Base-by-base conservation (phyloP, 2,888 invertebrate genomes). In the Hyposoter didymator region DNA sequence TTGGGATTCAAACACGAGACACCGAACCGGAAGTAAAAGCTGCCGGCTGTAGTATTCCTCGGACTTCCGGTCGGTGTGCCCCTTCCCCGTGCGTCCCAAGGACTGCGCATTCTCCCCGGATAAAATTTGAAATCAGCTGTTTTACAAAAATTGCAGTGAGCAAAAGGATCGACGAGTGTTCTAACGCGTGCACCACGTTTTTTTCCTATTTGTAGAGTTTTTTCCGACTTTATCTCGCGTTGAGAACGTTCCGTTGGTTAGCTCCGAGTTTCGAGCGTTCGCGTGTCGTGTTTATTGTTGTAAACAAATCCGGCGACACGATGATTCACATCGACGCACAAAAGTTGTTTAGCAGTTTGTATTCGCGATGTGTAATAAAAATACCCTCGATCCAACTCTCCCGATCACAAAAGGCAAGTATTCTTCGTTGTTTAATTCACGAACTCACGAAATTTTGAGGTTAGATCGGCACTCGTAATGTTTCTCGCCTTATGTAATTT, bases 341-440 rank as follows among this genome's bases (percentile, higher is more conserved):
- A 82, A 88, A 92, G 39, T 90, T 92, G 87, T 88, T 93, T 49
- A 90, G 90, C 45, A 88, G 90, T 82, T 89, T 93, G 22, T 93
- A 87, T 75, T 86, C 90, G 72, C 91, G 90, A 78, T 93, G 90
- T 70, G 87, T 90, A 64, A 88, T 91, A 79, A 89, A 89, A 72
- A 84, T 94, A 82, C 93, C 93, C 8, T 84, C 89, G 49, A 94
- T 96, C 88, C 94, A 95, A 84, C 94, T 97, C 89, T 95, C 96
- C 87, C 96, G 96, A 88, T 96, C 96, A 78, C 96, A 97, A 94
- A 97, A 97, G 96, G 96, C 97, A 93, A 94, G 89, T 89, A 59
- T 67, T 43, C 43, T 8, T 43, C 66, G 19, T 64, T 49, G n/a
- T 49, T 43, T 39, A 45, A 45, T 14, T 22, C 12, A 32, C 12